These are phyloP conservation scores for Gymnobelideus leadbeateri DNA, from an alignment of 2,113 vertebrate species.

Conservation along the genomic window DNA sequence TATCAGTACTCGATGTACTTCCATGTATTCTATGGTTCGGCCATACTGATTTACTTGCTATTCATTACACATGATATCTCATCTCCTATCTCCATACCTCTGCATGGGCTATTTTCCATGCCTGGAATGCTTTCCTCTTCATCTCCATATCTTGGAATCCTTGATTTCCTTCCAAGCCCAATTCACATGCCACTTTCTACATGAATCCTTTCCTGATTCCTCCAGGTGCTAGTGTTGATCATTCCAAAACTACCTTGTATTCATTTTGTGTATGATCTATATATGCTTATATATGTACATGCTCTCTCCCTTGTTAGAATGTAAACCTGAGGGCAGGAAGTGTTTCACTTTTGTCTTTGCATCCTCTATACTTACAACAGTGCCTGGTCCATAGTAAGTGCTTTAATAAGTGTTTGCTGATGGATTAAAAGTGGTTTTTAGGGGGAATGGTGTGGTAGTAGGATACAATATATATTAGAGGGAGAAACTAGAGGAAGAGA, in stretches of 20 bases:
- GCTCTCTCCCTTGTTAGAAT: background rate
- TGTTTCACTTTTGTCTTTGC: background rate
- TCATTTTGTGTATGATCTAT: background rate
- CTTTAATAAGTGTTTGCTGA: background rate
- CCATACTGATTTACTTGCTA: background rate
- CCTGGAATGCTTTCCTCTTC: no score
- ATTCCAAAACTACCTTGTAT: background rate
- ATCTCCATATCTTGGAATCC: background rate
- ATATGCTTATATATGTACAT: background rate
- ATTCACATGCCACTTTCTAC: background rate
- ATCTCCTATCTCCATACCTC: background rate
- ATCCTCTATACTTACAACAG: constrained; percentile 27
- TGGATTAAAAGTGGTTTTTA: background rate
- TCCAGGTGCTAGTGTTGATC: background rate
- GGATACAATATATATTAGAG: background rate
- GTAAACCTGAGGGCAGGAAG: background rate
- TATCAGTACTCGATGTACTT: background rate
- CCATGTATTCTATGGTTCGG: background rate
- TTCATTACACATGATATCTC: background rate
- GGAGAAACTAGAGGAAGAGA: background rate
- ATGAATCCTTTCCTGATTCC: background rate
- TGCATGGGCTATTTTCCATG: background rate
- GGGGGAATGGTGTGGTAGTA: background rate
- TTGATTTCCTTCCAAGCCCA: background rate
- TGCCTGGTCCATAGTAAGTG: background rate